Conservation (phyloP, 1,140 invertebrate genomes). For the Cyclina sinensis region DNA sequence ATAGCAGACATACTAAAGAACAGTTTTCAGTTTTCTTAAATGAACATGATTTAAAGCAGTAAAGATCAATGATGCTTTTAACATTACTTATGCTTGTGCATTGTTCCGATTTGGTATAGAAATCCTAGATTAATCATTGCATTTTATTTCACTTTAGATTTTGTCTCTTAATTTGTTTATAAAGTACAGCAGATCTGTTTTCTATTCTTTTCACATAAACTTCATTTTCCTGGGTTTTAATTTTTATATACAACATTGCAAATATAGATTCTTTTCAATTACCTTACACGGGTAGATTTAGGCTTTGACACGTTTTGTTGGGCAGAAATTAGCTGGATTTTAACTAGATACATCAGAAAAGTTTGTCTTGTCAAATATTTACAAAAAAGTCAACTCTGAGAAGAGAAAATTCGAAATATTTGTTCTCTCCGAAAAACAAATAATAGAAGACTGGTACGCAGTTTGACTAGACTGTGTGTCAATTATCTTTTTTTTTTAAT, state of each 20-base stretch:
- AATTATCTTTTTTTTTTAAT: conserved; percentile 33
- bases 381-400: conserved; percentile 59
- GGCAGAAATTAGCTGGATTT: conserved; percentile 30
- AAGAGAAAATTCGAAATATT: conserved; percentile 57
- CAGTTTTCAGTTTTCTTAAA: too few relatives aligned
- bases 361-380: conserved; percentile 60
- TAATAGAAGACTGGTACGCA: conserved; percentile 10
- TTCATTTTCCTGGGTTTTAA: neutral
- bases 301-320: conserved; percentile 43
- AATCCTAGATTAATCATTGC: too few relatives aligned
- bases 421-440: conserved; percentile 37
- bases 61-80: too few relatives aligned
- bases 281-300: neutral
- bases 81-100: too few relatives aligned
- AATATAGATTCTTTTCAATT: conserved; percentile 29
- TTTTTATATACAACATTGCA: neutral
- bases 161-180: too few relatives aligned
- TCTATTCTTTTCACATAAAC: neutral
- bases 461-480: neutral
- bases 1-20: too few relatives aligned
- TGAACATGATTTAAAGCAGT: too few relatives aligned
- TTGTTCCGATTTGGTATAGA: too few relatives aligned
- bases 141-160: too few relatives aligned
- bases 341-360: conserved; percentile 41
- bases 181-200: too few relatives aligned